Conservation (phyloP, 2,888 invertebrate genomes). For the Drosophila dives region DNA sequence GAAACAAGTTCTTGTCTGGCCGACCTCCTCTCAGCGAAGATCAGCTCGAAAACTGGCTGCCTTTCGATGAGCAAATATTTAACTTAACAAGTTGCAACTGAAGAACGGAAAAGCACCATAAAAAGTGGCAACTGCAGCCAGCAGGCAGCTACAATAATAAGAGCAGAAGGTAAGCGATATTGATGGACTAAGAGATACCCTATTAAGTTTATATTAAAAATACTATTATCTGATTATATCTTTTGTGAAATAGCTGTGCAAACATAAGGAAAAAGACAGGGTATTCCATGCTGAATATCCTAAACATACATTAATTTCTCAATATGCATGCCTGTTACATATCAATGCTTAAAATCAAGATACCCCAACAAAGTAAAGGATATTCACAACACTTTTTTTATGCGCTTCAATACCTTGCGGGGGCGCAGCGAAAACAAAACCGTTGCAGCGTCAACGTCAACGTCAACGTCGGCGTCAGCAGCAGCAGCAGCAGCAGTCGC, state of each 20-base stretch:
- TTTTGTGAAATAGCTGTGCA: background rate
- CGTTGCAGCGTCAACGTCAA: constrained; percentile 12
- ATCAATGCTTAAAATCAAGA: background rate
- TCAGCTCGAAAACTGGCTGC: constrained; percentile 61
- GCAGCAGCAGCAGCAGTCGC: no score
- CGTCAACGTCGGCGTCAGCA: background rate
- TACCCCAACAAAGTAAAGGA: background rate
- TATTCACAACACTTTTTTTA: constrained; percentile 7
- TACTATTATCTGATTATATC: background rate
- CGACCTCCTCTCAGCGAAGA: constrained; percentile 38
- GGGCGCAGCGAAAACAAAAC: constrained; percentile 36
- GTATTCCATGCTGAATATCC: background rate
- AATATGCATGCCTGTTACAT: background rate
- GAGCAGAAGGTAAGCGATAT: background rate
- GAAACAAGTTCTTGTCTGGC: constrained; percentile 66
- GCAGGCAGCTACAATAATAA: constrained; percentile 6
- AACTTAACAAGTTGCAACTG: constrained; percentile 74
- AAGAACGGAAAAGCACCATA: constrained; percentile 53
- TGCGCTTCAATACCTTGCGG: constrained; percentile 21
- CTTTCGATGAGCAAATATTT: constrained; percentile 72
- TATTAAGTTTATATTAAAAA: background rate
- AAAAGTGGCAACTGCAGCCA: constrained; percentile 48
- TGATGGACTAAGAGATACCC: background rate
- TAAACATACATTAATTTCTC: background rate
- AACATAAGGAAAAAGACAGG: background rate